phyloP scores from a whole-genome alignment of 2,888 invertebrate genomes.

The Agrotis puta region DNA sequence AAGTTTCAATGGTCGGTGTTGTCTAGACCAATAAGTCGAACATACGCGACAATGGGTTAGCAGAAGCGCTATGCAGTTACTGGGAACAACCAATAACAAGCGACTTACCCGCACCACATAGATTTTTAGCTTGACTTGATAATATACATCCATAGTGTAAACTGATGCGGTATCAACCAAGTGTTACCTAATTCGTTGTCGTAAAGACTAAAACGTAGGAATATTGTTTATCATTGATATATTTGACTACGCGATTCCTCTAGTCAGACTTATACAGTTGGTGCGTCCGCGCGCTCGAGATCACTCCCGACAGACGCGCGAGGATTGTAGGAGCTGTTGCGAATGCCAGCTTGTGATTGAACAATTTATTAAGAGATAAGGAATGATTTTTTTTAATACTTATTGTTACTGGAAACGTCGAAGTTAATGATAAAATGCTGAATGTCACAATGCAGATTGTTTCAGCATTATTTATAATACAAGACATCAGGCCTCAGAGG shows the following conservation, averaged over 20 bases:
- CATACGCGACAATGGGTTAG: too few species aligned
- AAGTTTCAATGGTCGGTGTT: not conserved
- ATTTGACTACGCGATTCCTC: conserved; percentile 73
- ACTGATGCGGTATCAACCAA: conserved; percentile 68
- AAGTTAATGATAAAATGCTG: not conserved
- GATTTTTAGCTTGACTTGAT: not conserved
- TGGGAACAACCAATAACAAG: too few species aligned
- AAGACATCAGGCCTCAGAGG: not conserved
- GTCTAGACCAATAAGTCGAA: not conserved
- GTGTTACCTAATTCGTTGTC: conserved; percentile 84
- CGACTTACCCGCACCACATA: too few species aligned
- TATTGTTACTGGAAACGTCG: conserved; percentile 17
- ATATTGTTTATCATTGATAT: conserved; percentile 63
- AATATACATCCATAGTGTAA: conserved; percentile 60
- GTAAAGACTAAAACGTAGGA: conserved; percentile 72
- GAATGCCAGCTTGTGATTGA: conserved; percentile 12
- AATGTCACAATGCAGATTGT: not conserved
- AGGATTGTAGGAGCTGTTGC: not conserved
- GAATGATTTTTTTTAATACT: conserved; percentile 55
- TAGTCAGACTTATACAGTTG: conserved; percentile 79
- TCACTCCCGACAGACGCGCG: conserved; percentile 8
- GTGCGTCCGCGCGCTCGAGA: conserved; percentile 40
- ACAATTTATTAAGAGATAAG: conserved; percentile 13
- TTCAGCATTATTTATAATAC: not conserved
- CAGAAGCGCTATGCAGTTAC: too few species aligned